Base-by-base conservation (phyloP, 2,888 invertebrate genomes). In the Entomobrya proxima region DNA sequence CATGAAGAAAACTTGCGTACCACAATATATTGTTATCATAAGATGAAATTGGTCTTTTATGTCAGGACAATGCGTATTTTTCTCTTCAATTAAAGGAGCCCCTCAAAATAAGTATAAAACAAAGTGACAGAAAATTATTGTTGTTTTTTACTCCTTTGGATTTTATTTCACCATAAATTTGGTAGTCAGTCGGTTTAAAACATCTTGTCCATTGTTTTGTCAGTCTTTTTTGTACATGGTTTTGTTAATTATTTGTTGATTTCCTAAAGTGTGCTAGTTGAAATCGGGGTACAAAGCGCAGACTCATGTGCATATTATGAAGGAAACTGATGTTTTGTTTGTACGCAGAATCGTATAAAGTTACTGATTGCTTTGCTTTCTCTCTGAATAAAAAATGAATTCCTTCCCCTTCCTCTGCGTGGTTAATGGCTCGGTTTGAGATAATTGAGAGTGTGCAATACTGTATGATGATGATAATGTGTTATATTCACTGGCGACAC, bases 241-340 rank as follows among this genome's bases (percentile, higher is more conserved):
- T 83, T 64, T 76, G 50, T 72, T 84, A 77, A 84, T 84, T 77
- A 72, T 84, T 78, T 84, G 83, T 83, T 76, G 78, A 78, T 78
- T 84, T 77, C 47, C 64, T 24, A 44, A 83, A 84, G 84, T 77
- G 69, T 77, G 77, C 84, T 69, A 27, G 74, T 58, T 58, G 75
- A 37, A 21, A 47, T 24, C 13, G 21, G 44, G 11, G 69, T 15
- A 47, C 7, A 37, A 1, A 64, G 18, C 1, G 47, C 30, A 44
- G 44, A 40, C 9, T 15, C 9, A 72, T 13, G 6, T 47, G 15
- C 44, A 40, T 40, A 72, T 47, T 44, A 58, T 21, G 40, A 50
- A 24, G 77, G 58, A 40, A 58, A 27, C 44, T 47, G 30, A 32
- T 52, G 13, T 11, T 47, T 47, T 27, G 47, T 72, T 72, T 27